A percentile compares a stretch with the other conserved stretches of the same genome.
phyloP scores from a whole-genome alignment of 2,113 vertebrate species.

The Pampusana beccarii region DNA sequence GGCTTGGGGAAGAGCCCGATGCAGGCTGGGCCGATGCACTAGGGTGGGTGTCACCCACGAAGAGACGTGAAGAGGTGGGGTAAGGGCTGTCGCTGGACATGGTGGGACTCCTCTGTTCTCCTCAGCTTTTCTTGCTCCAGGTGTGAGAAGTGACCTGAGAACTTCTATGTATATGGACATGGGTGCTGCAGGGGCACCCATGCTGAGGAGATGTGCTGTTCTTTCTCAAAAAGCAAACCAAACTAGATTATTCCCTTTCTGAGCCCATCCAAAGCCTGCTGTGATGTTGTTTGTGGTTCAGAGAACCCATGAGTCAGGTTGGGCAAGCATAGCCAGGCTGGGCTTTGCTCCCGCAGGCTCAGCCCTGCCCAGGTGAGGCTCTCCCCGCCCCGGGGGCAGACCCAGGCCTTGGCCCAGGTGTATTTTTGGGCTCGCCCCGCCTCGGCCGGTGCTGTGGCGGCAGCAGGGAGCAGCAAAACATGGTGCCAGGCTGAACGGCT shows the following conservation, averaged over 20 bases:
- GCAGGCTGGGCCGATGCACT: not conserved
- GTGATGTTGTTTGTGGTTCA: fast-evolving
- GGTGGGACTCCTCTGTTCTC: not conserved
- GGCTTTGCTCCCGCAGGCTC: not conserved
- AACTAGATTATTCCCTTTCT: fast-evolving
- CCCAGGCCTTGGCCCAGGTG: not conserved
- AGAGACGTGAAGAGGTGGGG: not conserved
- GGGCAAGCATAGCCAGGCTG: fast-evolving
- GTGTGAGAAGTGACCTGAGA: not conserved
- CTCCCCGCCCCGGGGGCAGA: conserved; percentile 43
- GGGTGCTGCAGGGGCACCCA: not conserved
- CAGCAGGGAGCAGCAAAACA: too few species aligned
- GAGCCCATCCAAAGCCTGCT: not conserved
- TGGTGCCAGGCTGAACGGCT: not conserved
- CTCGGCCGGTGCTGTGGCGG: not conserved
- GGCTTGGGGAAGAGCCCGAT: not conserved
- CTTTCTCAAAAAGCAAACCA: not conserved
- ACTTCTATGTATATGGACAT: fast-evolving
- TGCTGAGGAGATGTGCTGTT: fast-evolving
- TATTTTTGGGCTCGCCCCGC: not conserved
- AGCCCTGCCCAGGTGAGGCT: not conserved
- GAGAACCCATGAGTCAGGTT: fast-evolving
- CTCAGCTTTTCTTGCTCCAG: not conserved
- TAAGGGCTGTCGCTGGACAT: not conserved
- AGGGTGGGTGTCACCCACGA: not conserved